Evolutionary conservation across 2,113 vertebrate species (phyloP), one percentile per base, ranked within the genome.

Genomic region (Ptilonorhynchus violaceus): DNA sequence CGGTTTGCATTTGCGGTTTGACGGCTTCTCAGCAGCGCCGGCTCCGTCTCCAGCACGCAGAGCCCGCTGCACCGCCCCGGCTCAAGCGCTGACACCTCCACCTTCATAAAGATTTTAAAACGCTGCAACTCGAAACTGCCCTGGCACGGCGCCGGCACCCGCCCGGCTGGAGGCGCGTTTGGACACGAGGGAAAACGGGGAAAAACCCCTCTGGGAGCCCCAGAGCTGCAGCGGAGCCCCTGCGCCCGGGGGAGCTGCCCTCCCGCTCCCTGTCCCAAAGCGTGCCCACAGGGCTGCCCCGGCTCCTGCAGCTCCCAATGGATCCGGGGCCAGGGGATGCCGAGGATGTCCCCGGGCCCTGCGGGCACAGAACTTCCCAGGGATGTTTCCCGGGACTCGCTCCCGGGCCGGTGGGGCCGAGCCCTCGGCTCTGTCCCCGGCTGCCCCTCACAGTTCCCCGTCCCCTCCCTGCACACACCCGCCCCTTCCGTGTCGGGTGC

Each of bases 1-100:
- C 81, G 96, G 96, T 97, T 97, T 96, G 96, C 96, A 97, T 97
- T 97, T 97, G 97, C 96, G 96, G 94, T 86, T 91, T 97, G 96
- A 97, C 97, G 96, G 95, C 94, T 96, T 97, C 97, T 97, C 97
- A 89, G 96, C 97, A 96, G 96, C 97, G 90, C 97, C 97, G 96
- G 93, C 97, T 96, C 96, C 97, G 86, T 94, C 82, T 96, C 67
- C 96, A 94, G 88, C 88, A 94, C 81, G 96, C 85, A 91, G 95
- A 75, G 75, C 95, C 92, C 90, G 49, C 88, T 82, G 94, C 95
- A 94, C 88, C 96, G 95, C 95, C 53, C 96, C 68, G 28, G 93
- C 95, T 94, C 95, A 94, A 97, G 97, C 96, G 97, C 97, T 96
- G 87, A 92, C 96, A 97, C 88, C 93, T 96, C 84, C 93, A 46